Percentiles rank a stretch among this genome's conserved stretches.
Conservation (phyloP, 1,140 invertebrate genomes). For the Acromyrmex echinatior region DNA sequence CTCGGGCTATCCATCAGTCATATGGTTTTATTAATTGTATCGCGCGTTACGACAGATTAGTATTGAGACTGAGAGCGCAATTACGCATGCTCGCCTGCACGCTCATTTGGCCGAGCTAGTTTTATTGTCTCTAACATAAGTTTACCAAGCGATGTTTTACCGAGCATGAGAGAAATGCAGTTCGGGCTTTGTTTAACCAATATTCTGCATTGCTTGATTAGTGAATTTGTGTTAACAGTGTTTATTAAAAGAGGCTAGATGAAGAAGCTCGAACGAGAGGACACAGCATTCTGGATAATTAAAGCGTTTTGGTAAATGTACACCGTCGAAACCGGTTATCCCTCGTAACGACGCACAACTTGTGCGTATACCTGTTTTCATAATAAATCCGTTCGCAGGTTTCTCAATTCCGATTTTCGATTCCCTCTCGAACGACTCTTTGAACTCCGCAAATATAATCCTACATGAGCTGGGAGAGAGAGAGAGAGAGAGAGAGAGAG, state of each 20-base stretch:
- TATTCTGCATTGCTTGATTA: constrained; percentile 5
- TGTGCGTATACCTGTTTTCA: constrained; percentile 65
- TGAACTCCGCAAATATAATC: constrained; percentile 75
- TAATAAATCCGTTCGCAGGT: constrained; percentile 66
- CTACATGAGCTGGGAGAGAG: constrained; percentile 37
- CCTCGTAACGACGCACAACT: constrained; percentile 30
- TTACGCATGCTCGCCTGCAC: constrained; percentile 3
- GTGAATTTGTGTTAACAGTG: background rate
- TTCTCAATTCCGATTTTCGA: constrained; percentile 65
- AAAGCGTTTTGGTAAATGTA: constrained; percentile 79
- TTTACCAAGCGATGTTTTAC: constrained; percentile 4
- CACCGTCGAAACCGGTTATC: constrained; percentile 77
- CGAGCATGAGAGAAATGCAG: constrained; percentile 4
- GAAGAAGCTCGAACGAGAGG: constrained; percentile 58
- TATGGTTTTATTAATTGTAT: constrained; percentile 51
- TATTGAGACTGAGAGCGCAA: constrained; percentile 39
- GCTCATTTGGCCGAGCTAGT: background rate
- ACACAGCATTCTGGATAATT: constrained; percentile 76
- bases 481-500: background rate
- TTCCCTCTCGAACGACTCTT: constrained; percentile 65
- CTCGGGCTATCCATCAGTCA: constrained; percentile 35
- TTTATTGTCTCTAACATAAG: constrained; percentile 23
- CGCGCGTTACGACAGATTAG: constrained; percentile 41
- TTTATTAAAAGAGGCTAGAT: background rate
- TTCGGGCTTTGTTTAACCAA: constrained; percentile 11